Base-by-base conservation (phyloP, 2,113 vertebrate genomes). In the Istiophorus platypterus region DNA sequence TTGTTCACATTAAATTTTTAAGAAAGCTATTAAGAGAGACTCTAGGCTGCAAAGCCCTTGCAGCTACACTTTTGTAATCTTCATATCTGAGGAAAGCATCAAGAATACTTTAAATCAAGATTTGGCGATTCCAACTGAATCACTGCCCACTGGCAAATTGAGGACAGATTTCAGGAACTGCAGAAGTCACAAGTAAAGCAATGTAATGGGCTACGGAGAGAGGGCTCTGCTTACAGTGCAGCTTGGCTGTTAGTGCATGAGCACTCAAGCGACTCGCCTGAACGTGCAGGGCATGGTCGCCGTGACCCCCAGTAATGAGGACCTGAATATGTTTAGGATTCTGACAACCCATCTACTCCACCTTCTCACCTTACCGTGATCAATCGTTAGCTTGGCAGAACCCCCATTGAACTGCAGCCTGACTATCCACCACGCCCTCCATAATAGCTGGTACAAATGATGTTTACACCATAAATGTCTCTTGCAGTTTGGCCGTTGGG, bases 271-370 rank as follows among this genome's bases (percentile, higher is more conserved):
- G 81, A 57, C 81, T 80, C 84, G 67, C 62, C 31, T 83, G 82
- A 90, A 82, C 74, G 80, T 79, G 80, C 81, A 65, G 90, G 81
- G 81, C 90, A 86, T 34, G 69, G 81, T 76, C 65, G 51, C 80
- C 29, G 34, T 84, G 89, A 93, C 88, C 92, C 69, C 49, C 74
- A 14, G 80, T 93, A 93, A 93, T 91, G 86, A 91, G 85, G 79
- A 91, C 85, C 84, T 87, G 85, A 90, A 88, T 84, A 82, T 90
- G 87, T 90, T 89, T 84, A 83, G 82, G 85, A 85, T 85, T 85
- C 82, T 84, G 88, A 92, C 90, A 89, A 80, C 76, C 59, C 72
- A 74, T 88, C 83, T 59, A 78, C 57, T 80, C 82, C 17, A 34
- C 84, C 81, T 89, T 65, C 87, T 90, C 78, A 90, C 90, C 89